A percentile compares a stretch with the other conserved stretches of the same genome.
phyloP scores from a whole-genome alignment of 2,888 invertebrate genomes.

The Schizotus pectinicornis region DNA sequence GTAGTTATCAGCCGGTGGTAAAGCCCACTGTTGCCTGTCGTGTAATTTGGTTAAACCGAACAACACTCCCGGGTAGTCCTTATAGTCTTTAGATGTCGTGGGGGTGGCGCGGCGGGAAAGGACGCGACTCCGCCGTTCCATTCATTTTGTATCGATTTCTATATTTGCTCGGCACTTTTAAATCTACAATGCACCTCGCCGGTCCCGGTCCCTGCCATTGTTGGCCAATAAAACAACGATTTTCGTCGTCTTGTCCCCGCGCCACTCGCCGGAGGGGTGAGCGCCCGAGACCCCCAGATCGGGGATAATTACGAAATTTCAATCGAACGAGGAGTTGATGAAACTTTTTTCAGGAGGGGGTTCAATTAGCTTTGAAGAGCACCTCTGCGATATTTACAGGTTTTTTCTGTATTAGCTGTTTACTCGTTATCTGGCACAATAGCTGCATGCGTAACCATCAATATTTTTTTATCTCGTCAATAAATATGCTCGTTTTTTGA shows the following conservation, averaged over 20 bases:
- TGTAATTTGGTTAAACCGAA: conserved; percentile 11
- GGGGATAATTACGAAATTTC: too few species aligned
- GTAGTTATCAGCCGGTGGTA: neutral
- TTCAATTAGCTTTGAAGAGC: too few species aligned
- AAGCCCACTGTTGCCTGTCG: conserved; percentile 5
- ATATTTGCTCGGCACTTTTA: conserved; percentile 49
- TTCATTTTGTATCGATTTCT: conserved; percentile 52
- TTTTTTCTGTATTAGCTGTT: too few species aligned
- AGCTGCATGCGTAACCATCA: too few species aligned
- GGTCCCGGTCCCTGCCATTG: conserved; percentile 19
- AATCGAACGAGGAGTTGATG: too few species aligned
- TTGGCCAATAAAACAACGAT: neutral
- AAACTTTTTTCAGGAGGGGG: too few species aligned
- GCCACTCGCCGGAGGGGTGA: too few species aligned
- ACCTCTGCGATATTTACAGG: too few species aligned
- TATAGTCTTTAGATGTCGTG: conserved; percentile 3
- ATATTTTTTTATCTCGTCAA: too few species aligned
- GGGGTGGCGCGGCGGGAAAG: conserved; percentile 16
- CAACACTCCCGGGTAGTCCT: conserved; percentile 14
- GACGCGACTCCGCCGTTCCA: conserved; percentile 23
- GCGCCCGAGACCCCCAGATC: too few species aligned
- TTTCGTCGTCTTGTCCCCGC: neutral
- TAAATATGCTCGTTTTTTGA: too few species aligned
- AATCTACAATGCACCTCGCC: conserved; percentile 48
- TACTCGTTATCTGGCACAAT: too few species aligned